Evolutionary conservation across 2,888 invertebrate genomes (phyloP), one percentile per base, ranked within the genome.

Genomic region (Oscheius myriophilus): DNA sequence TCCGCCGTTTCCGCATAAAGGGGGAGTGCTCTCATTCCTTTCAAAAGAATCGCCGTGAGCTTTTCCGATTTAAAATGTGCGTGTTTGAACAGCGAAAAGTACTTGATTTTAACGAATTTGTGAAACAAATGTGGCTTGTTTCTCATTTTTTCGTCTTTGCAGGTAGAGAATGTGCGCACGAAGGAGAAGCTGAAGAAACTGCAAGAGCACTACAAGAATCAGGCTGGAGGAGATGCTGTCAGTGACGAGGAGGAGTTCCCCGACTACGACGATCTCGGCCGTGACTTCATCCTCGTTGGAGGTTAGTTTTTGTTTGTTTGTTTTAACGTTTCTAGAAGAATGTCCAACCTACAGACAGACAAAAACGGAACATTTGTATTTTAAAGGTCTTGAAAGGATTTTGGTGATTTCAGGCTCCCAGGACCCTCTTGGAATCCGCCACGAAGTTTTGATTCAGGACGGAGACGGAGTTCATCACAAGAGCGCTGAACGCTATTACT

Each of bases 201-300:
- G 42, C 71, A 78, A 21, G 64, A 70, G 25, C 73, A 68, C 45
- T 39, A 79, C 16, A 54, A 63, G 23, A 52, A 53, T 21, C 18
- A 62, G 39, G 70, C 58, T 42, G 75, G 64, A 25, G 54, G 46
- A 18, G 57, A 42, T 43, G 67, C 33, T 21, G 65, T 49, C 26
- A 25, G 42, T 21, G 21, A 14, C 16, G 69, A 66, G 16, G 59
- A 59, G 6, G 71, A 79, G 25, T 71, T 78, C 3, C 58, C 53
- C 21, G 81, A 81, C 41, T 84, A 79, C 55, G 81, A 82, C 43
- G 82, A 84, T 11, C 71, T 82, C 59, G 81, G 79, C n/a, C 67
- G 72, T 6, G 78, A 84, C 42, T 84, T 80, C 72, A 68, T 81
- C n/a, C 73, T 84, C 25, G 72, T 84, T 52, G 84, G 84, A 46